A percentile compares a stretch with the other conserved stretches of the same genome.
Conservation (phyloP, 1,140 invertebrate genomes). For the Meloidogyne exigua region DNA sequence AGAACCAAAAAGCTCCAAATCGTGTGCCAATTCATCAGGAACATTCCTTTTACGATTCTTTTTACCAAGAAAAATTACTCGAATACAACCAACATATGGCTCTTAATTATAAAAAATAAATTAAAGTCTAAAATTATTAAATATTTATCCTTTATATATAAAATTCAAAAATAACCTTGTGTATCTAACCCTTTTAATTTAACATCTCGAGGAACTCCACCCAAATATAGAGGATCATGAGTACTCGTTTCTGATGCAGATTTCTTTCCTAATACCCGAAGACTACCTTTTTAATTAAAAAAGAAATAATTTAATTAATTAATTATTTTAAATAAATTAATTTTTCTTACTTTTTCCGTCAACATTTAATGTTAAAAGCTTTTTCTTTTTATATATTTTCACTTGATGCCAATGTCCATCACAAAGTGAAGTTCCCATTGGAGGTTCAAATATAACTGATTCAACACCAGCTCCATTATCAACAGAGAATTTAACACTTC, state of each 20-base stretch:
- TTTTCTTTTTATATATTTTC: constrained; percentile 78
- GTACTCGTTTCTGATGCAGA: constrained; percentile 78
- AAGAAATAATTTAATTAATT: too few relatives aligned
- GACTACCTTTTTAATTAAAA: constrained; percentile 17
- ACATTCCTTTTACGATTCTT: constrained; percentile 32
- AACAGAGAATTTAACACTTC: constrained; percentile 74
- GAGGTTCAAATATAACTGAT: constrained; percentile 73
- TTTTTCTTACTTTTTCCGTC: constrained; percentile 71
- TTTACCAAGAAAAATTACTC: constrained; percentile 40
- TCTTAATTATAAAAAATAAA: constrained; percentile 23
- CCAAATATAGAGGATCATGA: constrained; percentile 80
- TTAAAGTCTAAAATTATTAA: too few relatives aligned
- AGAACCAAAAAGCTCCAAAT: constrained; percentile 39
- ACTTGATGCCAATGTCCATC: constrained; percentile 91
- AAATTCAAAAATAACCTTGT: constrained; percentile 30
- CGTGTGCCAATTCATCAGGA: constrained; percentile 10
- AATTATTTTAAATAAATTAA: too few relatives aligned
- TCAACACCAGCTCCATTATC: constrained; percentile 81
- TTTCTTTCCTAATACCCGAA: constrained; percentile 71
- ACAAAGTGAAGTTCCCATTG: constrained; percentile 75
- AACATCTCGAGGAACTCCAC: constrained; percentile 73
- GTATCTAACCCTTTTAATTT: constrained; percentile 52
- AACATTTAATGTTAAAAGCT: constrained; percentile 77
- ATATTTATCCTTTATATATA: too few relatives aligned
- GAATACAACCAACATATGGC: constrained; percentile 49